Evolutionary conservation across 2,888 invertebrate genomes (phyloP), one percentile per base, ranked within the genome.

Genomic region (Neuroscelio doddi): DNA sequence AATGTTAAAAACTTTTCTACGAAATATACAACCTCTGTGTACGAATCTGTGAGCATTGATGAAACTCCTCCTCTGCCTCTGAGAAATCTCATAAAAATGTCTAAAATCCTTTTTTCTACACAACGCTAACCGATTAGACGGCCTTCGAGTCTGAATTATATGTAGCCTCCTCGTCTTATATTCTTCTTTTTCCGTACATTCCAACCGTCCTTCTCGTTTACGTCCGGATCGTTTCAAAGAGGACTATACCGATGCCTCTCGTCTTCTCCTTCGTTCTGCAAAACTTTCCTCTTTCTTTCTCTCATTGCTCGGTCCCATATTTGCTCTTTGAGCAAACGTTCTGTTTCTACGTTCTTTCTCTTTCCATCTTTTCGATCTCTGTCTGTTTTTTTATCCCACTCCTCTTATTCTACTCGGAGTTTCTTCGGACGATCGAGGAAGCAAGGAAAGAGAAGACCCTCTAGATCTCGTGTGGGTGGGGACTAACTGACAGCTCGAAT

Each of bases 401-500:
- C 27, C 44, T n/a, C 30, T 45, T 15, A 9, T 5, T 10, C 30
- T 8, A n/a, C 34, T 5, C 1, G 5, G 21, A 21, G 21, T 2
- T 5, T 44, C 57, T 9, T 17, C 10, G 24, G 46, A 21, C 12
- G 29, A 17, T 15, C 17, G 49, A 38, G 15, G 36, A 52, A 24
- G 26, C 12, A 21, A 36, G 30, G 14, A 39, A 39, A 36, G 36
- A 39, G 14, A 34, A 34, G 14, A 26, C 42, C 30, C 15, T 47
- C 49, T 15, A 1, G 27, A 15, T 24, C 27, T 24, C 29, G 21
- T 29, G 67, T 69, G 64, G 67, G 67, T 63, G 67, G 70, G 67
- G 64, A 71, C 63, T 55, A 63, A 67, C 70, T 64, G 69, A 67
- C 69, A 69, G 62, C 47, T 49, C 26, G 51, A 63, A 64, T 70